phyloP scores from a whole-genome alignment of 1,140 invertebrate species.

The Sogatella furcifera region DNA sequence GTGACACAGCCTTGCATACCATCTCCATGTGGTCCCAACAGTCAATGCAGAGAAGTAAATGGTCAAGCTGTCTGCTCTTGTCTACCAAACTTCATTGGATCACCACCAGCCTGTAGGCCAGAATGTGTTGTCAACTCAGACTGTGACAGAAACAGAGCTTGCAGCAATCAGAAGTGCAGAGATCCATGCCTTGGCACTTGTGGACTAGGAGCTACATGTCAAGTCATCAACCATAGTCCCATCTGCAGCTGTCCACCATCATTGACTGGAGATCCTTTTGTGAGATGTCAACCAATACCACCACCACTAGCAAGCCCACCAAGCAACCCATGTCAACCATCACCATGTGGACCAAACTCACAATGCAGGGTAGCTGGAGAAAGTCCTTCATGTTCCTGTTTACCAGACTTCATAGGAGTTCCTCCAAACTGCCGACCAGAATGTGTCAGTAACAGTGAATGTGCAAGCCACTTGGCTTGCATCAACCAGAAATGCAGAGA shows the following conservation, averaged over 20 bases:
- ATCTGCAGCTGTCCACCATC: slow-evolving; percentile 51
- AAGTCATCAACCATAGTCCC: slow-evolving; percentile 52
- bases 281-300: slow-evolving; percentile 53
- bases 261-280: slow-evolving; percentile 61
- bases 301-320: slow-evolving; percentile 17
- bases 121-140: slow-evolving; percentile 43
- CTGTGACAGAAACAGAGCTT: slow-evolving; percentile 39
- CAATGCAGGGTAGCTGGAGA: slow-evolving; percentile 46
- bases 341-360: slow-evolving; percentile 58
- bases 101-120: slow-evolving; percentile 38
- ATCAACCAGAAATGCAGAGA: slow-evolving; percentile 50
- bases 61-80: slow-evolving; percentile 46
- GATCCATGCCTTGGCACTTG: slow-evolving; percentile 45
- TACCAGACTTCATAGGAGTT: slow-evolving; percentile 42
- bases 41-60: slow-evolving; percentile 43
- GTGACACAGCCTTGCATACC: slow-evolving; percentile 32
- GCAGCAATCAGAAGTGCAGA: slow-evolving; percentile 41
- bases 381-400: slow-evolving; percentile 50
- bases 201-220: slow-evolving; percentile 47
- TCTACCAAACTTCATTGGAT: slow-evolving; percentile 33
- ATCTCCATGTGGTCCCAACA: slow-evolving; percentile 47
- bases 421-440: slow-evolving; percentile 54
- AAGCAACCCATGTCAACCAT: slow-evolving; percentile 30
- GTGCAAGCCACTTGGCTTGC: slow-evolving; percentile 45
- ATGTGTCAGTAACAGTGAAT: slow-evolving; percentile 50